Evolutionary conservation across 2,888 invertebrate species (phyloP).

Genomic region (Punctoribates punctum): DNA sequence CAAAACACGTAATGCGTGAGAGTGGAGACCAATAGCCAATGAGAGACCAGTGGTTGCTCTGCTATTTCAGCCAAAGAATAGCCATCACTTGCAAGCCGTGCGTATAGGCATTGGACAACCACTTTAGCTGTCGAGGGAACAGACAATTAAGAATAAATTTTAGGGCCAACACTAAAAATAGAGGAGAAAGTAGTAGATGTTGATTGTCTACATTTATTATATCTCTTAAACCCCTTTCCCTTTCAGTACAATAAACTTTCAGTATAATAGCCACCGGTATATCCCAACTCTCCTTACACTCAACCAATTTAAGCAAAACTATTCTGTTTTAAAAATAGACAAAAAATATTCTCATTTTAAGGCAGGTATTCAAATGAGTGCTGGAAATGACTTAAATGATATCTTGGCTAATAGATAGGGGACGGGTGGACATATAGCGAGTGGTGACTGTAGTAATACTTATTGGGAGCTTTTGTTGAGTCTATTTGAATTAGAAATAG

Average conservation of each 20-base stretch:
- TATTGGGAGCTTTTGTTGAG: background rate
- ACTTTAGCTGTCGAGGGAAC: constrained; percentile 29
- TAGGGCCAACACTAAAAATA: background rate
- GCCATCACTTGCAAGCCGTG: constrained; percentile 18
- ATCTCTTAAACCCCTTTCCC: constrained; percentile 27
- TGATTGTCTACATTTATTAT: constrained; percentile 22
- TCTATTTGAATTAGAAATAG: constrained; percentile 19
- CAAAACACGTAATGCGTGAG: constrained; percentile 26
- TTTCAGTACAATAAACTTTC: background rate
- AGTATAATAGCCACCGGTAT: background rate
- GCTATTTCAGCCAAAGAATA: background rate
- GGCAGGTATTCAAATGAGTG: too few species aligned
- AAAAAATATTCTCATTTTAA: too few species aligned
- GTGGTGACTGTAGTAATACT: background rate
- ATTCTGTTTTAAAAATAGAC: too few species aligned
- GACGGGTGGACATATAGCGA: background rate
- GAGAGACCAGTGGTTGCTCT: background rate
- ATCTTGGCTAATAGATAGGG: background rate
- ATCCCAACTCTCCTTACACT: too few species aligned
- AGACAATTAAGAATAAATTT: background rate
- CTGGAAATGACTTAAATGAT: too few species aligned
- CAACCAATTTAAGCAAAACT: too few species aligned
- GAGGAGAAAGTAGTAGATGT: background rate
- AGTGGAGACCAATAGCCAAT: constrained; percentile 9
- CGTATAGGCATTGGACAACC: constrained; percentile 31